A percentile compares a stretch with the other conserved stretches of the same genome.
Evolutionary conservation across 2,888 invertebrate species (phyloP).

Genomic region (Coenonympha glycerion): DNA sequence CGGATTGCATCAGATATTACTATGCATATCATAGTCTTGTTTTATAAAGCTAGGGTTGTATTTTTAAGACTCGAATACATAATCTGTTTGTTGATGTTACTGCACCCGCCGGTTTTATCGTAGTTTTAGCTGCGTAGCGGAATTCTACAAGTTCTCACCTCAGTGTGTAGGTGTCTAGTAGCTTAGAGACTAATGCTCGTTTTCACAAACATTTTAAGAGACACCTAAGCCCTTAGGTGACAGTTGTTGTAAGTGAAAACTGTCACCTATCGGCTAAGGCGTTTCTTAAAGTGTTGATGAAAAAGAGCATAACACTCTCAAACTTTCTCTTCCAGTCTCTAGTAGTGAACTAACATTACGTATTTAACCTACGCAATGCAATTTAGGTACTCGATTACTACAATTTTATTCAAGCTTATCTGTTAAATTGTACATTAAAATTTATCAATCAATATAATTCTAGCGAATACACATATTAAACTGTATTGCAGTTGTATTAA

Average conservation of each 20-base stretch:
- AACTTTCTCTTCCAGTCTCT: slow-evolving; percentile 43
- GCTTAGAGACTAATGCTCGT: slow-evolving; percentile 46
- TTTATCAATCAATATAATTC: slow-evolving; percentile 42
- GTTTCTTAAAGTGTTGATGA: too few relatives aligned
- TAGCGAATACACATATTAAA: slow-evolving; percentile 13
- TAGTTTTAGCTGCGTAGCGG: slow-evolving; percentile 54
- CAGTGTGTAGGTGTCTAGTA: slow-evolving; percentile 65
- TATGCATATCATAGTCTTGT: slow-evolving; percentile 59
- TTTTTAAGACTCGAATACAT: slow-evolving; percentile 22
- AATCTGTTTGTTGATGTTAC: slow-evolving; percentile 51
- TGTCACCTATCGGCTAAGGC: too few relatives aligned
- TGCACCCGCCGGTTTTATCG: slow-evolving; percentile 49
- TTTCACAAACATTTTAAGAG: too few relatives aligned
- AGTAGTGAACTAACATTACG: slow-evolving; percentile 42
- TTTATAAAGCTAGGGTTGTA: slow-evolving; percentile 56
- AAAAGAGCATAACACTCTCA: too few relatives aligned
- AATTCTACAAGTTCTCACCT: slow-evolving; percentile 51
- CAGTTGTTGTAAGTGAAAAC: too few relatives aligned
- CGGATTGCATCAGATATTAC: slow-evolving; percentile 36
- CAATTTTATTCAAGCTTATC: slow-evolving; percentile 49
- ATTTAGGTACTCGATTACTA: slow-evolving; percentile 51
- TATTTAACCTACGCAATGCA: slow-evolving; percentile 44
- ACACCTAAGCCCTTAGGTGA: too few relatives aligned
- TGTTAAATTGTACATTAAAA: slow-evolving; percentile 49
- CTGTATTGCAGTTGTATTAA: slow-evolving; percentile 13